Conservation (phyloP, 2,888 invertebrate species). For the Linnaemya vulpina region DNA sequence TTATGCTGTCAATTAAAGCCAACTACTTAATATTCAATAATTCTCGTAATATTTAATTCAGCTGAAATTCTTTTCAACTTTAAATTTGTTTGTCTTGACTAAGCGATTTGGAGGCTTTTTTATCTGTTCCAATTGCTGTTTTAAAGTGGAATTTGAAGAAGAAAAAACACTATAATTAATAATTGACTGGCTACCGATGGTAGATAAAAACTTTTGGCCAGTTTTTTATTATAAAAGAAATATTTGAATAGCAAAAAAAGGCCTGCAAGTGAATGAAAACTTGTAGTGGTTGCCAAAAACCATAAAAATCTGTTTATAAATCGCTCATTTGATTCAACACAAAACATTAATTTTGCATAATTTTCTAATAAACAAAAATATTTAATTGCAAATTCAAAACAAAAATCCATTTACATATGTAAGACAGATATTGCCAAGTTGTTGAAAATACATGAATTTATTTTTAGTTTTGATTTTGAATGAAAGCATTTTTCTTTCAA, state of each 20-base stretch:
- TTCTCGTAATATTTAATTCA: background rate
- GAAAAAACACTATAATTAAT: too few relatives aligned
- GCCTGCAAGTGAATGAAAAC: background rate
- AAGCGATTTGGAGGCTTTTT: background rate
- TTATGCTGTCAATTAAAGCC: constrained; percentile 29
- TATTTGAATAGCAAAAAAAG: background rate
- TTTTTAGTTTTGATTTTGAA: too few relatives aligned
- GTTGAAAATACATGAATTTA: too few relatives aligned
- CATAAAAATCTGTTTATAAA: background rate
- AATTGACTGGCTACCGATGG: background rate
- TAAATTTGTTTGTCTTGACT: background rate
- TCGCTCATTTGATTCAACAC: background rate
- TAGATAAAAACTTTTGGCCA: background rate
- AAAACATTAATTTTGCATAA: background rate
- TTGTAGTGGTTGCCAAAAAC: background rate
- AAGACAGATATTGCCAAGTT: too few relatives aligned
- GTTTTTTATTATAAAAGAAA: background rate
- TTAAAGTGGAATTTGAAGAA: background rate
- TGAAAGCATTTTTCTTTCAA: too few relatives aligned
- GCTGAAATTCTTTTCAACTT: background rate
- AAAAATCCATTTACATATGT: background rate
- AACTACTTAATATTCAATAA: constrained; percentile 10
- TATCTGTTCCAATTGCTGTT: background rate
- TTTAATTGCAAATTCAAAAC: background rate
- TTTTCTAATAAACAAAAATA: background rate